These are phyloP conservation scores for Drosophila sulfurigaster DNA, from an alignment of 1,140 invertebrate species.

Conservation along the genomic window DNA sequence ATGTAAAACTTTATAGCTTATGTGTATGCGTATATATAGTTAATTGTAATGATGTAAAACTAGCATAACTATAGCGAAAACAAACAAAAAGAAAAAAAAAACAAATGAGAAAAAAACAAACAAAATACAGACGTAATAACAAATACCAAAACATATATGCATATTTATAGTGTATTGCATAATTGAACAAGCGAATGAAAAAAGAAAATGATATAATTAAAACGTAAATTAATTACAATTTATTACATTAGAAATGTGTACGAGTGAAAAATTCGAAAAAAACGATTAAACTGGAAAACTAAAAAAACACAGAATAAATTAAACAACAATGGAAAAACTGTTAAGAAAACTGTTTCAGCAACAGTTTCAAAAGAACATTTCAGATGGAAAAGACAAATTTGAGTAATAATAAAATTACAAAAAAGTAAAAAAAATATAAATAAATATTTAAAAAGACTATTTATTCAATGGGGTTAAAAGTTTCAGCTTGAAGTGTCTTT, in stretches of 20 bases:
- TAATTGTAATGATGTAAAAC: constrained; percentile 74
- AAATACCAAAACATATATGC: constrained; percentile 49
- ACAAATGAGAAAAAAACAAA: constrained; percentile 38
- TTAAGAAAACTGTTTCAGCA: constrained; percentile 26
- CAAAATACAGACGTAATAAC: constrained; percentile 38
- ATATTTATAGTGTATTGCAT: constrained; percentile 69
- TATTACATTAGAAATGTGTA: constrained; percentile 67
- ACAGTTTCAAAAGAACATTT: constrained; percentile 43
- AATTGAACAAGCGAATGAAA: constrained; percentile 49
- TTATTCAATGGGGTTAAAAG: constrained; percentile 7
- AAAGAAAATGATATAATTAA: constrained; percentile 51
- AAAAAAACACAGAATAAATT: constrained; percentile 50
- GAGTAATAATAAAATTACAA: constrained; percentile 79
- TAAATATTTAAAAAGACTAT: background rate
- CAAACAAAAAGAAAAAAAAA: constrained; percentile 12
- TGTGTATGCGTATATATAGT: constrained; percentile 62
- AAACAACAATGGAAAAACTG: constrained; percentile 35
- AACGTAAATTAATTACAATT: constrained; percentile 60
- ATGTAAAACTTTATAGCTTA: constrained; percentile 66
- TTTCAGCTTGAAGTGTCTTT: constrained; percentile 5
- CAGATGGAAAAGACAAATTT: constrained; percentile 61
- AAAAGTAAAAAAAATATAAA: constrained; percentile 61
- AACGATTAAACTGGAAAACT: constrained; percentile 47
- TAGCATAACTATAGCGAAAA: constrained; percentile 57
- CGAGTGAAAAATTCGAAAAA: constrained; percentile 29